Base-by-base conservation (phyloP, 2,113 vertebrate species). In the Gasterosteus aculeatus region DNA sequence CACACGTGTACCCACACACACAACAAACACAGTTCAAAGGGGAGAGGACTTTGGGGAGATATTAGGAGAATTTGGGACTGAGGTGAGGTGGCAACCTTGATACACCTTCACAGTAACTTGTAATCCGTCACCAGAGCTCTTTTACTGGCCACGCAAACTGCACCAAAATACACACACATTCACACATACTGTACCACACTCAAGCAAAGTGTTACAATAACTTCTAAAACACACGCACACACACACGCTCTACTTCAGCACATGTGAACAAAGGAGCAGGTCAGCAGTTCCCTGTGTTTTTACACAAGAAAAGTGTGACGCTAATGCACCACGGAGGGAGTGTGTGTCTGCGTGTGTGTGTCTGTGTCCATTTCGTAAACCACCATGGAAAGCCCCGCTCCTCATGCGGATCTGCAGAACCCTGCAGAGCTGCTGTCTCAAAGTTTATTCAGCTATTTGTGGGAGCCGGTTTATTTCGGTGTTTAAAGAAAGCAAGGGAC, bases 371-470 rank as follows among this genome's bases (percentile, higher is more conserved):
- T 65, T 80, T 47, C 71, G 51, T 51, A 69, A 86, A 86, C 89
- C 85, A 72, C 82, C 67, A 46, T 85, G 86, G 91, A 91, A 89
- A 89, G 72, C 88, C 88, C 87, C 80, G 63, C 61, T 88, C 68
- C 78, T 87, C 81, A 69, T 63, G 72, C 84, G 76, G 71, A 78
- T 85, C 82, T 57, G 41, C 67, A 82, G 77, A 26, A 75, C 69
- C 56, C 67, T 78, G 77, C 69, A 64, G 82, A 78, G 78, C 74
- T 83, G 86, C 90, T 69, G 86, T 87, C 83, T 92, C 87, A 87
- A 83, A 77, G 89, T 86, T 89, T 83, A 49, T 81, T 87, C 77
- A 62, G 86, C 84, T 92, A 89, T 90, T 90, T 88, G 63, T 69
- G 85, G 80, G 71, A 74, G 47, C 29, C 0, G 15, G 47, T 61